Evolutionary conservation across 1,140 invertebrate genomes (phyloP), one percentile per base, ranked within the genome.

Genomic region (Hyles vespertilio): DNA sequence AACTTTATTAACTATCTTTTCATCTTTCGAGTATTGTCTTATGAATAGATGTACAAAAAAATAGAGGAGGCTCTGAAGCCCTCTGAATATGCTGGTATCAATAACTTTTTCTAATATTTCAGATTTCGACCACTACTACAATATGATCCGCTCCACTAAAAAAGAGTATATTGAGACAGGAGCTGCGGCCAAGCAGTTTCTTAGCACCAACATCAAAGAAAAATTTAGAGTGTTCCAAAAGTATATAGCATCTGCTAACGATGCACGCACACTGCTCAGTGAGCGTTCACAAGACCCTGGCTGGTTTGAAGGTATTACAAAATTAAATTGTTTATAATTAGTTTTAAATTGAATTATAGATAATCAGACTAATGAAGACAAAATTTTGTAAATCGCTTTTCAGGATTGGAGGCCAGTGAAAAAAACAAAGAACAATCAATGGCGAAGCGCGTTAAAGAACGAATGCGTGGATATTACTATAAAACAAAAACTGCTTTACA

Each of bases 401-500:
- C 65, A 93, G 92, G 93, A 57, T 88, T 94, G 54, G 93, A 94
- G 58, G 92, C 92, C 50, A 92, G 90, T 60, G 90, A 92, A 59
- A 90, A 91, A 67, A 94, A 93, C 3, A 96, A 96, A 89, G 95
- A 96, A 83, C 93, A 94, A 61, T 95, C 94, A 65, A 93, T 96
- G 94, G 92, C 93, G 48, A 92, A 93, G 70, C 91, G 94, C 58
- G 93, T 94, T 4, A 94, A 95, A 76, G 94, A 95, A 61, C 90
- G 95, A 53, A 95, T 96, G 80, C 91, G 94, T 55, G 91, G 92
- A 3, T 96, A 96, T 75, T 93, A 93, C 54, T 95, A 95, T 75
- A 95, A 95, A 84, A 94, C 93, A 5, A 93, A 94, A 77, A 92
- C 93, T 7, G 93, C 95, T 59, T 89, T 96, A n/a, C 93, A 91